Conservation (phyloP, 1,140 invertebrate species). For the Leptinotarsa texana region DNA sequence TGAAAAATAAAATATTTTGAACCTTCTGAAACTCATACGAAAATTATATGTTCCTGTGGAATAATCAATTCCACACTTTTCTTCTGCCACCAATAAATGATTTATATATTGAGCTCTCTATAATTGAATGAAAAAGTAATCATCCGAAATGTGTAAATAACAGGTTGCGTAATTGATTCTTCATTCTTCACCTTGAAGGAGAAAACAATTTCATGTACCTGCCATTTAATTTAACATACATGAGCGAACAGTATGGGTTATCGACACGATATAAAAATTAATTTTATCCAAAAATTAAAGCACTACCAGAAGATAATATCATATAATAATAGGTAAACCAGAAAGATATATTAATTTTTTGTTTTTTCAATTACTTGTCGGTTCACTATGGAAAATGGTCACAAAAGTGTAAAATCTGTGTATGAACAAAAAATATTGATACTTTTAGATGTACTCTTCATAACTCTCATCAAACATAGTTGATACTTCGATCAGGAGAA, state of each 20-base stretch:
- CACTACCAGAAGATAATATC: too few species aligned
- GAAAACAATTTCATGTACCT: slow-evolving; percentile 14
- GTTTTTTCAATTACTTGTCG: too few species aligned
- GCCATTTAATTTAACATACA: neutral
- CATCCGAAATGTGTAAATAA: slow-evolving; percentile 6
- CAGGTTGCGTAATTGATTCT: slow-evolving; percentile 13
- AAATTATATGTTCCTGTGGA: neutral
- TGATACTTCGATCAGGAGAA: too few species aligned
- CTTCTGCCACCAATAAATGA: neutral
- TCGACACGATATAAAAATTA: neutral
- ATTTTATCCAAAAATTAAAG: too few species aligned
- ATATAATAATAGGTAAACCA: too few species aligned
- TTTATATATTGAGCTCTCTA: neutral
- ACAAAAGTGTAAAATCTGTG: too few species aligned
- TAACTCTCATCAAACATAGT: too few species aligned
- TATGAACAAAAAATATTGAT: too few species aligned
- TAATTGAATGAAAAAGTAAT: neutral
- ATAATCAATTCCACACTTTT: neutral
- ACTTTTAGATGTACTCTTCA: too few species aligned
- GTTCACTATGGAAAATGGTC: too few species aligned
- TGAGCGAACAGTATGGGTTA: neutral
- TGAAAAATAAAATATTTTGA: neutral
- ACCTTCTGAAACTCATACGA: neutral
- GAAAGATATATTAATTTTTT: too few species aligned
- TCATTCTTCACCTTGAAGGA: slow-evolving; percentile 6